Conservation (phyloP, 2,797 vertebrate genomes). For the Cyclopterus lumpus region DNA sequence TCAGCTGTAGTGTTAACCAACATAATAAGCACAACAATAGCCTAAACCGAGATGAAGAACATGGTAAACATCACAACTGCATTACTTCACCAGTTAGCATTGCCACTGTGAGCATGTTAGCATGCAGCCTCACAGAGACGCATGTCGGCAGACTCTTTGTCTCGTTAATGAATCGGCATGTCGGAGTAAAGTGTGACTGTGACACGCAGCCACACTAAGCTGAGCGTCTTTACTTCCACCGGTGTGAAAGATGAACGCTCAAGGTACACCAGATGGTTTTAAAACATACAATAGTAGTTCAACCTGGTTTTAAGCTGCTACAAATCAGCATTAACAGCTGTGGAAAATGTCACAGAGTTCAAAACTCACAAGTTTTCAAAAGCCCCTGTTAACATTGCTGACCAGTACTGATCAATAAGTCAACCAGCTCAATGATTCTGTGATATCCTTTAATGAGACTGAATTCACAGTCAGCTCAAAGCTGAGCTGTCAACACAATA, state of each 20-base stretch:
- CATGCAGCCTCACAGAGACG: constrained; percentile 2
- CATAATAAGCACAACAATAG: background rate
- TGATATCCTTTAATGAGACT: constrained; percentile 63
- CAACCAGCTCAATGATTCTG: constrained; percentile 55
- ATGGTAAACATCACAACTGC: background rate
- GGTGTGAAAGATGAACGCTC: constrained; percentile 12
- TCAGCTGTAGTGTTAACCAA: background rate
- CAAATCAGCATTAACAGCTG: constrained; percentile 12
- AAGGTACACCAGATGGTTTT: background rate
- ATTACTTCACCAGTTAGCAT: background rate
- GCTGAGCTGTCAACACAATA: constrained; percentile 60
- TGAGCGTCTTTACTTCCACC: background rate
- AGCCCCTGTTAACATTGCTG: constrained; percentile 19
- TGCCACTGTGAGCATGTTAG: constrained; percentile 20
- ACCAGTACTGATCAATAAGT: constrained; percentile 61
- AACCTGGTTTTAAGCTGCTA: constrained; percentile 22
- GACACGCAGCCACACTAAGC: constrained; percentile 7
- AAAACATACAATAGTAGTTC: background rate
- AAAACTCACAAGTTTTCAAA: constrained; percentile 21
- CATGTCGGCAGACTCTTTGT: background rate
- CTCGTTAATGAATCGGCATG: constrained; percentile 31
- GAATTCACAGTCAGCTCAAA: constrained; percentile 67
- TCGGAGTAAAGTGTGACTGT: constrained; percentile 14
- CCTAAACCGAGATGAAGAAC: background rate
- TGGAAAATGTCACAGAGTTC: constrained; percentile 13